Base-by-base conservation (phyloP, 2,113 vertebrate species). In the Nyctereutes procyonoides region DNA sequence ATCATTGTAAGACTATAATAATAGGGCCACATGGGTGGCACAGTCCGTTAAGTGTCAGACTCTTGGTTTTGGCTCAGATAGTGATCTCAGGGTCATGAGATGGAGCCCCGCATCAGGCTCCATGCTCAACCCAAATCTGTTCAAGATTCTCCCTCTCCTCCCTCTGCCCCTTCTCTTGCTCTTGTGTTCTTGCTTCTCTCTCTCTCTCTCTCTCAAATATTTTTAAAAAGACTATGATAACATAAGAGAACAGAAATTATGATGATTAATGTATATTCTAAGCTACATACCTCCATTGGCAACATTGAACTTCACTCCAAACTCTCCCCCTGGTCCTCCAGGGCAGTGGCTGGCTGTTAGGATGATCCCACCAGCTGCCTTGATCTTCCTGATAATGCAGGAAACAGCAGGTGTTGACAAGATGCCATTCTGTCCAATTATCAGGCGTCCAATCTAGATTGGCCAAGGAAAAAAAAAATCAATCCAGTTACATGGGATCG, bases 351-450 rank as follows among this genome's bases (percentile, higher is more conserved):
- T 99, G 35, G 99, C 99, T 96, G 99, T 99, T 43, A 99, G 98
- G 97, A 99, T 99, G 98, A 99, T 99, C 81, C 99, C 99, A 67
- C 99, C 99, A 43, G 99, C 99, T 77, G 99, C 99, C 98, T 99
- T 99, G 98, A 99, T 99, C 98, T 99, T 99, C 95, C 99, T 99
- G 98, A 99, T 99, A 98, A 99, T 99, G 98, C 99, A 99, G 26
- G 99, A 99, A 95, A 99, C 99, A 43, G 99, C 99, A 82, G 99
- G 99, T 15, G 99, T 99, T 13, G 99, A 99, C 97, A 99, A 99
- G 96, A 99, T 99, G 96, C 99, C 99, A 17, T 99, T 99, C 98
- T 99, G 99, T 48, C 99, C 99, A 96, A 99, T 99, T 90, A 99
- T 99, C 98, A 99, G 98, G 65, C 99, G 99, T 74, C 99, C 99